Conservation (phyloP, 2,797 vertebrate species). For the Austrolebias charrua region DNA sequence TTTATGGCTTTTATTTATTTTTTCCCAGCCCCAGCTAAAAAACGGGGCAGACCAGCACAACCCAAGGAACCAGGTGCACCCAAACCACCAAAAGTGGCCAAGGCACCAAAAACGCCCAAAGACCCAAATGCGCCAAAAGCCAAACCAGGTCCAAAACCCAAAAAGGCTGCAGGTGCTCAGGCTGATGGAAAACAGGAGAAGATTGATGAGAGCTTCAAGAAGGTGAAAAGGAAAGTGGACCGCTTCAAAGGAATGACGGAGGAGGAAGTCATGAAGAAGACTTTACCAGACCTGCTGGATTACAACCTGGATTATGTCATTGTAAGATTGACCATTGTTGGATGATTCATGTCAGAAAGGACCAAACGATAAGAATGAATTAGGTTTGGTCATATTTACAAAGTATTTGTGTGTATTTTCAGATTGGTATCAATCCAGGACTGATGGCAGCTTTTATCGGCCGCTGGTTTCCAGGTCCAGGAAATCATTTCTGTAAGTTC, state of each 20-base stretch:
- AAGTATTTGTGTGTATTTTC: conserved; percentile 29
- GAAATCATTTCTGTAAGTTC: conserved; percentile 96
- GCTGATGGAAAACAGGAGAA: conserved; percentile 92
- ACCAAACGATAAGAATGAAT: neutral
- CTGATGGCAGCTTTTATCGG: conserved; percentile 98
- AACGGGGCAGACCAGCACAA: conserved; percentile 67
- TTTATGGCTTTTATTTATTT: neutral
- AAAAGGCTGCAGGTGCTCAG: conserved; percentile 79
- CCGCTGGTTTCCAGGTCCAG: conserved; percentile 95
- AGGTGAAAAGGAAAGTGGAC: conserved; percentile 94
- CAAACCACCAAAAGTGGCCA: conserved; percentile 63
- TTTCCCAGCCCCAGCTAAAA: conserved; percentile 75
- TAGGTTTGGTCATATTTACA: neutral
- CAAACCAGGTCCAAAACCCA: conserved; percentile 82
- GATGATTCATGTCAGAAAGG: neutral
- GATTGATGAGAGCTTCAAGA: conserved; percentile 94
- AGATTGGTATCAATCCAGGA: conserved; percentile 99
- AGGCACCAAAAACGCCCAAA: conserved; percentile 66
- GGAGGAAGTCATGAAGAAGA: conserved; percentile 95
- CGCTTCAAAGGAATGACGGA: conserved; percentile 97
- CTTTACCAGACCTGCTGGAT: conserved; percentile 93
- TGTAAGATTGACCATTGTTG: conserved; percentile 75
- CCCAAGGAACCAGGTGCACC: conserved; percentile 69
- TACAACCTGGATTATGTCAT: conserved; percentile 98
- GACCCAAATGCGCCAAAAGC: conserved; percentile 76